Percentiles rank a stretch among this genome's conserved stretches.
phyloP scores from a whole-genome alignment of 2,797 vertebrate species.

The Etheostoma nigrum region DNA sequence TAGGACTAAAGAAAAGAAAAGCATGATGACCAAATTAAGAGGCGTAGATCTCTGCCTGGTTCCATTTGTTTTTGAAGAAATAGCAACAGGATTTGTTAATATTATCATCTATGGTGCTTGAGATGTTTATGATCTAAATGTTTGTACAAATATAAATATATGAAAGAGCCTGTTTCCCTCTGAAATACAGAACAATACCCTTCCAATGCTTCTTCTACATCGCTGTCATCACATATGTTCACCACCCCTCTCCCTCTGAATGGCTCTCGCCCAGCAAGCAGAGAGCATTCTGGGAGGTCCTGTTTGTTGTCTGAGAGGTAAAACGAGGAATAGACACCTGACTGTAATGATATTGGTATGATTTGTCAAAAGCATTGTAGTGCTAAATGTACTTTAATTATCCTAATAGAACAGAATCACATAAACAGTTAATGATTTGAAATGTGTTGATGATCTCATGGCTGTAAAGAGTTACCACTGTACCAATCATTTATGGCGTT shows the following conservation, averaged over 20 bases:
- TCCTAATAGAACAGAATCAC: not conserved
- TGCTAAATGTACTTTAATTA: conserved; percentile 6
- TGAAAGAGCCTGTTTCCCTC: conserved; percentile 76
- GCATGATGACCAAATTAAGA: conserved; percentile 47
- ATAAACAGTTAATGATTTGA: conserved; percentile 14
- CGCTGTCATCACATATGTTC: conserved; percentile 31
- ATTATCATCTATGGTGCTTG: conserved; percentile 85
- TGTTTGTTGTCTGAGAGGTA: conserved; percentile 36
- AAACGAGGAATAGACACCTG: conserved; percentile 13
- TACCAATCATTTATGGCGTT: not conserved
- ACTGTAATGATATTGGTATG: conserved; percentile 7
- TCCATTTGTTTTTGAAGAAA: conserved; percentile 72
- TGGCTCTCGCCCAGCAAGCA: conserved; percentile 33
- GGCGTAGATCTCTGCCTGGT: conserved; percentile 83
- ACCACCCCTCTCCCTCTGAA: conserved; percentile 23
- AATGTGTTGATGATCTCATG: conserved; percentile 18
- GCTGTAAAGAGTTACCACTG: not conserved
- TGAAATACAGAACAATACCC: conserved; percentile 61
- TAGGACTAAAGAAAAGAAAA: conserved; percentile 39
- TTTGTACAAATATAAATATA: conserved; percentile 86
- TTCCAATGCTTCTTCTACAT: conserved; percentile 80
- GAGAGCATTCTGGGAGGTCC: conserved; percentile 52
- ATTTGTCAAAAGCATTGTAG: conserved; percentile 36
- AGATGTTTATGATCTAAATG: conserved; percentile 86
- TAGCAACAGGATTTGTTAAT: conserved; percentile 73